Evolutionary conservation across 2,797 vertebrate genomes (phyloP), one percentile per base, ranked within the genome.

Genomic region (Pipistrellus pygmaeus): DNA sequence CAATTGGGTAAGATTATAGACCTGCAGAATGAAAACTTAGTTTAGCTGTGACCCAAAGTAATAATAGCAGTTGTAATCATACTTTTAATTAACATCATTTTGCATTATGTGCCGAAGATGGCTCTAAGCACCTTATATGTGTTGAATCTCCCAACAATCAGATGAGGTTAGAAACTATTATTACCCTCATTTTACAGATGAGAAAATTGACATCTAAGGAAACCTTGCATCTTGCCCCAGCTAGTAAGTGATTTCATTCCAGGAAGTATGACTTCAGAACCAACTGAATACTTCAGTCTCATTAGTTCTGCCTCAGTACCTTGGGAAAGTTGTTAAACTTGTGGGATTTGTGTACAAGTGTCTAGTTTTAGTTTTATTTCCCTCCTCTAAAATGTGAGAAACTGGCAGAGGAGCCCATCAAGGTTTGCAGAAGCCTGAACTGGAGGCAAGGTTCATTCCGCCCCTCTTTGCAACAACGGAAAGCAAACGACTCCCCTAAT

Each of bases 281-380:
- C 17, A 89, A 48, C 35, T 18, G 68, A 93, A 95, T 66, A 57
- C 25, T 57, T 68, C 32, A n/a, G 27, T 62, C 87, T 88, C 88
- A 80, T 83, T 68, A 23, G 57, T 95, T 96, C 93, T 77, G 69
- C 88, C 82, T 95, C 85, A n/a, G 76, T 93, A 64, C 66, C 46
- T 78, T 68, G 55, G 4, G 60, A 60, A 81, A 94, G 55, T 92
- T 76, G 80, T 93, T 90, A 83, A 85, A 85, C 53, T 44, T 68
- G 35, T 12, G 87, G 81, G 27, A 88, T 90, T 91, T 75, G 48
- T 85, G 44, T 75, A 44, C 68, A 53, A 18, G 12, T 78, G 20
- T 90, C 53, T 41, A 41, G 72, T 80, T 93, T 85, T 66, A 55
- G 69, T 80, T 78, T 69, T 51, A 25, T 78, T 35, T 32, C 66